Evolutionary conservation across 2,797 vertebrate genomes (phyloP).

Genomic region (Tenualosa ilisha): DNA sequence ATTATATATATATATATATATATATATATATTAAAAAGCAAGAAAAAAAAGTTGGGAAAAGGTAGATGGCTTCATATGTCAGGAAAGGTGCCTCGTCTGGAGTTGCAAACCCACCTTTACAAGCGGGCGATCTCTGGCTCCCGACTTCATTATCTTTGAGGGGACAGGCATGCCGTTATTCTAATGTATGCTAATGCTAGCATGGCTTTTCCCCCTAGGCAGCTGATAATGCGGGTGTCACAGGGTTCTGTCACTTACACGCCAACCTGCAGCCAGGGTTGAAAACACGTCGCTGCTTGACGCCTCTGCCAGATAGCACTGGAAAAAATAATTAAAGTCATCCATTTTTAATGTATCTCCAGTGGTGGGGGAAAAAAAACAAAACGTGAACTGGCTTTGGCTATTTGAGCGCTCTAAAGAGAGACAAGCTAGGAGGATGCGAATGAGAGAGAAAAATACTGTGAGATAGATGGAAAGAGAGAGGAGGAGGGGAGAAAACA

Average conservation of each 20-base stretch:
- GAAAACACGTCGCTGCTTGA: slow-evolving; percentile 38
- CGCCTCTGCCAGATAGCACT: slow-evolving; percentile 30
- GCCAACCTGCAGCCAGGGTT: slow-evolving; percentile 29
- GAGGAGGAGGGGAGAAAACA: slow-evolving; percentile 31
- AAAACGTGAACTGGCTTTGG: slow-evolving; percentile 35
- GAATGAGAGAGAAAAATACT: not conserved
- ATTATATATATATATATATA: not conserved
- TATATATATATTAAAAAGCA: not conserved
- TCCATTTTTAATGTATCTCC: slow-evolving; percentile 42
- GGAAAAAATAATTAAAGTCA: slow-evolving; percentile 46
- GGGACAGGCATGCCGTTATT: slow-evolving; percentile 46
- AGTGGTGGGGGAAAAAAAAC: not conserved
- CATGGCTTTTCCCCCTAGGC: slow-evolving; percentile 50
- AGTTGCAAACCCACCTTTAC: slow-evolving; percentile 32
- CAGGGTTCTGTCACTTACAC: slow-evolving; percentile 51
- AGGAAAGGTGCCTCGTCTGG: not conserved
- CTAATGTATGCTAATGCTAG: slow-evolving; percentile 53
- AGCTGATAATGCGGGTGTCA: slow-evolving; percentile 55
- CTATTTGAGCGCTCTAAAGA: slow-evolving; percentile 21
- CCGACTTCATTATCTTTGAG: slow-evolving; percentile 51
- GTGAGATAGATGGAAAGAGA: not conserved
- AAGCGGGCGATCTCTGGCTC: slow-evolving; percentile 39
- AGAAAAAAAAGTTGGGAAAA: not conserved
- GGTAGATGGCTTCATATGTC: not conserved
- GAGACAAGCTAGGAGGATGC: slow-evolving; percentile 17